These are phyloP conservation scores for Metacarcinus magister DNA, from an alignment of 2,888 invertebrate genomes.

Conservation along the genomic window DNA sequence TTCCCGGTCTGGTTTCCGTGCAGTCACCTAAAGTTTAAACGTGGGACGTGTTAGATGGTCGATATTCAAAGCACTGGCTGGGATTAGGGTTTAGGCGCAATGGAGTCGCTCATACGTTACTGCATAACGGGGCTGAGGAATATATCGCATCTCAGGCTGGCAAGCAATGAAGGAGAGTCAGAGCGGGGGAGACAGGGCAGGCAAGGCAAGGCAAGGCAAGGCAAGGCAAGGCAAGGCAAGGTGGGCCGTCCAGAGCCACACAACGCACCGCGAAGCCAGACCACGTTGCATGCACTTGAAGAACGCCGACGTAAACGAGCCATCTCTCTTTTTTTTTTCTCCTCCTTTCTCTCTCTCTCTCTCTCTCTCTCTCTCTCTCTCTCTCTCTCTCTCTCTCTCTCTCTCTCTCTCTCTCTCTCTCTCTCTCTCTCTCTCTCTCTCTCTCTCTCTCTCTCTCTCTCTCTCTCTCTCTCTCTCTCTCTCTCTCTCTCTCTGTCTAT, in stretches of 20 bases:
- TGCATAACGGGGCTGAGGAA: not conserved
- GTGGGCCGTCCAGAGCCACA: not conserved
- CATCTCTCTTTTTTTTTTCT: slow-evolving; percentile 9
- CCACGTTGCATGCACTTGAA: not conserved
- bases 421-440: too few relatives aligned
- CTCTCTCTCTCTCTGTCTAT: too few relatives aligned
- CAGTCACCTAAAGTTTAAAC: not conserved
- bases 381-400: too few relatives aligned
- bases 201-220: not conserved
- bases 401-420: too few relatives aligned
- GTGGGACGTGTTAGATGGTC: not conserved
- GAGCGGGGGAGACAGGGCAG: not conserved
- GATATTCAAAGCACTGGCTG: not conserved
- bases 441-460: too few relatives aligned
- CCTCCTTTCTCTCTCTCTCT: slow-evolving; percentile 16
- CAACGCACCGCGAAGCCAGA: not conserved
- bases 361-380: slow-evolving; percentile 15
- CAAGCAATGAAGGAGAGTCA: not conserved
- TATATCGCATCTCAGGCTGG: not conserved
- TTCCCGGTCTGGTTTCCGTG: not conserved
- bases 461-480: too few relatives aligned
- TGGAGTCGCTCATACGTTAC: slow-evolving; percentile 7
- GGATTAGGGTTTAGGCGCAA: slow-evolving; percentile 31
- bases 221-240: not conserved
- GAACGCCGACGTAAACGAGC: slow-evolving; percentile 7